Conservation (phyloP, 2,888 invertebrate genomes). For the Melinaea menophilus region DNA sequence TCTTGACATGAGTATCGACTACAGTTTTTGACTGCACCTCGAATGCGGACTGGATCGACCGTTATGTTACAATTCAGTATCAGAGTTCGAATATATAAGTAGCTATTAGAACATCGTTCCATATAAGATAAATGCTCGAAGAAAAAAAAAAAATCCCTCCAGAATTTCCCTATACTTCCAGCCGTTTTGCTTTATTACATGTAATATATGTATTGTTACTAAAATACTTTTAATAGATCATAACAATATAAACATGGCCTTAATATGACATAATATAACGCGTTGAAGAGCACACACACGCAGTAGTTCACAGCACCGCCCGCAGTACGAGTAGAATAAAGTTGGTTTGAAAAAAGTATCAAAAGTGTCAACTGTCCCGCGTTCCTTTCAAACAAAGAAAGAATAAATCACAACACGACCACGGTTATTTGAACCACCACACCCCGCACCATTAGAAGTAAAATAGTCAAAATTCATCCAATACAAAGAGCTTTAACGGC, state of each 20-base stretch:
- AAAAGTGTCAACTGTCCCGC: slow-evolving; percentile 63
- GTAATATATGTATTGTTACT: too few relatives aligned
- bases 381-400: slow-evolving; percentile 68
- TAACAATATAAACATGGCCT: slow-evolving; percentile 5
- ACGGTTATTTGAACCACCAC: slow-evolving; percentile 40
- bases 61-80: too few relatives aligned
- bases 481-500: slow-evolving; percentile 59
- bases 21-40: too few relatives aligned
- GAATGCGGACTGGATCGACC: too few relatives aligned
- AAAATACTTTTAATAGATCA: slow-evolving; percentile 5
- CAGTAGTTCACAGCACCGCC: slow-evolving; percentile 37
- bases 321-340: slow-evolving; percentile 31
- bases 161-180: too few relatives aligned
- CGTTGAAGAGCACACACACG: slow-evolving; percentile 20
- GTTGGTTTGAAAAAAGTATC: slow-evolving; percentile 49
- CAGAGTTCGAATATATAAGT: too few relatives aligned
- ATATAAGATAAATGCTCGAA: too few relatives aligned
- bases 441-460: slow-evolving; percentile 40
- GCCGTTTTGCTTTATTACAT: too few relatives aligned
- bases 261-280: slow-evolving; percentile 20
- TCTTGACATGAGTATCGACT: too few relatives aligned
- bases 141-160: too few relatives aligned
- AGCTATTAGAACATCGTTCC: too few relatives aligned
- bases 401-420: slow-evolving; percentile 66
- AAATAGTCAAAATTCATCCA: slow-evolving; percentile 39